Conservation (phyloP, 2,888 invertebrate genomes). For the Andrena marginata region DNA sequence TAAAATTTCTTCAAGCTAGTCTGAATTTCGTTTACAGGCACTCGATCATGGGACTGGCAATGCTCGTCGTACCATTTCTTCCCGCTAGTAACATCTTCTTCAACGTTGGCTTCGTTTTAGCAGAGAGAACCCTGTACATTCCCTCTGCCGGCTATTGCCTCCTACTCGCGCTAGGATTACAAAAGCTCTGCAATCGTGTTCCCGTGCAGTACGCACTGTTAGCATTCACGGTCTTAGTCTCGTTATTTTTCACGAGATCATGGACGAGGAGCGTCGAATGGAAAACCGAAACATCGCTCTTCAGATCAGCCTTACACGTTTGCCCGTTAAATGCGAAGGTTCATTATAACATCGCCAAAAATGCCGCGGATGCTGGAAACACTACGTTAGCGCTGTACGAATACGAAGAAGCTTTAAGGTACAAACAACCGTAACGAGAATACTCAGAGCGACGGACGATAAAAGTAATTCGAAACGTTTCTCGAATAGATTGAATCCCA, state of each 20-base stretch:
- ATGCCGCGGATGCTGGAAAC: constrained; percentile 91
- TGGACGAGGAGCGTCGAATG: constrained; percentile 90
- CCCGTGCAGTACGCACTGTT: constrained; percentile 66
- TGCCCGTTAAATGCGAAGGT: constrained; percentile 98
- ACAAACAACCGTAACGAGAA: constrained; percentile 21
- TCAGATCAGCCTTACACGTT: constrained; percentile 92
- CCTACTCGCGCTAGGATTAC: constrained; percentile 88
- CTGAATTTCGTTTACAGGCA: constrained; percentile 85
- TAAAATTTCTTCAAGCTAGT: neutral
- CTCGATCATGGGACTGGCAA: constrained; percentile 87
- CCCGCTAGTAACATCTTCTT: constrained; percentile 94
- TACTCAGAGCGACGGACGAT: neutral
- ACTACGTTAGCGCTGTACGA: constrained; percentile 90
- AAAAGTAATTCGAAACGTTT: neutral
- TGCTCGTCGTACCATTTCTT: constrained; percentile 91
- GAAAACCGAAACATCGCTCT: constrained; percentile 92
- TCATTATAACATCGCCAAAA: constrained; percentile 96
- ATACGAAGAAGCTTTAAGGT: constrained; percentile 92
- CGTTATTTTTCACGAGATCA: constrained; percentile 81
- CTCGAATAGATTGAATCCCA: constrained; percentile 89
- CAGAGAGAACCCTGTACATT: constrained; percentile 94
- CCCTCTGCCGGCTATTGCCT: constrained; percentile 93
- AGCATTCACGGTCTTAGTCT: constrained; percentile 76
- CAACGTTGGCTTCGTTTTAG: constrained; percentile 95
- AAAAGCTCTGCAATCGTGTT: constrained; percentile 80